These are phyloP conservation scores for Chloromyia formosa DNA, from an alignment of 2,888 invertebrate species.

Conservation along the genomic window DNA sequence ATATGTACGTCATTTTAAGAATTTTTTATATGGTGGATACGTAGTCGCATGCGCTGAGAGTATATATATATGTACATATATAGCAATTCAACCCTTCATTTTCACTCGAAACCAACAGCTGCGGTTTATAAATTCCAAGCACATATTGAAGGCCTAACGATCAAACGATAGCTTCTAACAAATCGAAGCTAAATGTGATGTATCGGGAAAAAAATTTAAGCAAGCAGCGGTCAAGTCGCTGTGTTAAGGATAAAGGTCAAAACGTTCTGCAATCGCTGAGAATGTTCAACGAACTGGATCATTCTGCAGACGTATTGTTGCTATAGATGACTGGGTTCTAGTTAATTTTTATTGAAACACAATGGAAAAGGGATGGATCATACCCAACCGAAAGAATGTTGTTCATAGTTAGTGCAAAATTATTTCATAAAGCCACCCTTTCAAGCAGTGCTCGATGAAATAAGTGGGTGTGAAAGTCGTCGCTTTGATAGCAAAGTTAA, in stretches of 20 bases:
- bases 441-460: too few species aligned
- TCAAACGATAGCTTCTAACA: conserved; percentile 33
- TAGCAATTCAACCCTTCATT: conserved; percentile 25
- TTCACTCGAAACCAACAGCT: conserved; percentile 12
- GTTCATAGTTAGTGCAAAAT: too few species aligned
- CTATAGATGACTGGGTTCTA: too few species aligned
- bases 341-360: too few species aligned
- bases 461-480: too few species aligned
- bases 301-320: too few species aligned
- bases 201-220: conserved; percentile 5
- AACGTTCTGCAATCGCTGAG: conserved; percentile 1
- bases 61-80: not conserved
- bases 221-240: conserved; percentile 18
- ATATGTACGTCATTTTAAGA: conserved; percentile 20
- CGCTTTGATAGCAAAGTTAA: too few species aligned
- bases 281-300: not conserved
- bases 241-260: conserved; percentile 17
- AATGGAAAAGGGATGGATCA: too few species aligned
- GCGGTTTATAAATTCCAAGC: conserved; percentile 35
- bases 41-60: not conserved
- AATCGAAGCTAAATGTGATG: conserved; percentile 31
- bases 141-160: conserved; percentile 31
- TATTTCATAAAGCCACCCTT: too few species aligned
- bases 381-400: too few species aligned
- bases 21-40: conserved; percentile 12